A percentile compares a stretch with the other conserved stretches of the same genome.
Conservation (phyloP, 2,797 vertebrate species). For the Neopelma chrysocephalum region DNA sequence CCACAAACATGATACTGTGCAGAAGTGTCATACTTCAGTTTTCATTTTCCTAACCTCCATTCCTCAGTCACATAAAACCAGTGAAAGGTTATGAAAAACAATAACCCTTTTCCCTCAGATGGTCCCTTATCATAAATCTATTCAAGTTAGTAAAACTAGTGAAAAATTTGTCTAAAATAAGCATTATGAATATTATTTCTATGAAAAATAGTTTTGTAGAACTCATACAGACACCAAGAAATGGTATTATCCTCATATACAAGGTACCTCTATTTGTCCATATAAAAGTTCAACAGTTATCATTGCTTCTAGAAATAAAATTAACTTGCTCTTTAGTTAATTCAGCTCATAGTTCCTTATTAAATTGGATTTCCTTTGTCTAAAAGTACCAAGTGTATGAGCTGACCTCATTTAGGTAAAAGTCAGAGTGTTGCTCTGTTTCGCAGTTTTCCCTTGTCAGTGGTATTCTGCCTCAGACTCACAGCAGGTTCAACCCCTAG, state of each 20-base stretch:
- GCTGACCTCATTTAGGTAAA: neutral
- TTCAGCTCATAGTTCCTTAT: neutral
- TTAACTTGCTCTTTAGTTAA: neutral
- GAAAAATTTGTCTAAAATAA: neutral
- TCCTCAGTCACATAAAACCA: neutral
- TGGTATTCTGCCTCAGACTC: neutral
- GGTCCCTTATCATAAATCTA: neutral
- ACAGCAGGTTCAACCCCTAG: neutral
- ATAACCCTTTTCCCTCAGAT: neutral
- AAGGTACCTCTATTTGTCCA: neutral
- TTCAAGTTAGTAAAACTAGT: neutral
- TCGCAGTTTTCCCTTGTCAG: neutral
- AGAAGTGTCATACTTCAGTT: neutral
- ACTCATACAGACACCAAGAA: neutral
- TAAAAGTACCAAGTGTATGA: neutral
- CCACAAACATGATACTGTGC: neutral
- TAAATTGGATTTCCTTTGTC: neutral
- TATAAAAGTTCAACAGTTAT: neutral
- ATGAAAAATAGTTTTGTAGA: neutral
- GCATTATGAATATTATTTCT: neutral
- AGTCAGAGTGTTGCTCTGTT: fast-evolving
- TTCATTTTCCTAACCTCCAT: neutral
- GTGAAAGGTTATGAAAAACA: neutral
- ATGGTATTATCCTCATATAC: neutral
- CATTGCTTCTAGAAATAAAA: neutral